phyloP scores from a whole-genome alignment of 2,113 vertebrate species.

The Leiothrix lutea region DNA sequence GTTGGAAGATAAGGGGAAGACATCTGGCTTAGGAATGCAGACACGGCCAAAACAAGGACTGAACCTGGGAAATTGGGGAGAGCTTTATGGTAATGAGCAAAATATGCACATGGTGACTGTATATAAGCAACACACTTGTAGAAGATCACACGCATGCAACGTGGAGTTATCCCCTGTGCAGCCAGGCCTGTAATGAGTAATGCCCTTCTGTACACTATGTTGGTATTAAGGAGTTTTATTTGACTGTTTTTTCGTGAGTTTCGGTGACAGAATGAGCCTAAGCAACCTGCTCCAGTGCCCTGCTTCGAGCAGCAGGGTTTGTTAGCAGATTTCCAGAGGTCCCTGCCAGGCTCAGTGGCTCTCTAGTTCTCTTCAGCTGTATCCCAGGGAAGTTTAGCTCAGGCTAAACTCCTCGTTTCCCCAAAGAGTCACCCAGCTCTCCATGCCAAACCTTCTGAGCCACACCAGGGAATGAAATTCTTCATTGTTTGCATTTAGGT shows the following conservation, averaged over 20 bases:
- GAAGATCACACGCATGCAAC: accelerated
- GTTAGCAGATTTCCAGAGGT: background rate
- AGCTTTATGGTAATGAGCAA: background rate
- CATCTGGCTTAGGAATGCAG: background rate
- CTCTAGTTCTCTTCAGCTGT: background rate
- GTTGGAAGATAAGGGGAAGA: background rate
- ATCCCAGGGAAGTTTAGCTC: background rate
- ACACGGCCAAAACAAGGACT: background rate
- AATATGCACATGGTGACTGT: background rate
- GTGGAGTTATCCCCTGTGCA: background rate
- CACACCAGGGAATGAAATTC: background rate
- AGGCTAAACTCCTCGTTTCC: background rate
- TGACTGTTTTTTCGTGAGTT: accelerated
- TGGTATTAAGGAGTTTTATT: background rate
- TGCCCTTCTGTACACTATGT: background rate
- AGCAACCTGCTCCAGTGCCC: background rate
- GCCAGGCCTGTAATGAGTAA: background rate
- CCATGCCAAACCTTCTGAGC: background rate
- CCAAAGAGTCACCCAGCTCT: background rate
- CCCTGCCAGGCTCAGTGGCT: accelerated
- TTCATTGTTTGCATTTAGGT: background rate
- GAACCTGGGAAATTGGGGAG: background rate
- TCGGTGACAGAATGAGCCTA: accelerated
- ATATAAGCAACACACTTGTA: background rate
- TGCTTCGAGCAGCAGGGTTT: background rate